Conservation (phyloP, 2,888 invertebrate species). For the Corbicula japonica region DNA sequence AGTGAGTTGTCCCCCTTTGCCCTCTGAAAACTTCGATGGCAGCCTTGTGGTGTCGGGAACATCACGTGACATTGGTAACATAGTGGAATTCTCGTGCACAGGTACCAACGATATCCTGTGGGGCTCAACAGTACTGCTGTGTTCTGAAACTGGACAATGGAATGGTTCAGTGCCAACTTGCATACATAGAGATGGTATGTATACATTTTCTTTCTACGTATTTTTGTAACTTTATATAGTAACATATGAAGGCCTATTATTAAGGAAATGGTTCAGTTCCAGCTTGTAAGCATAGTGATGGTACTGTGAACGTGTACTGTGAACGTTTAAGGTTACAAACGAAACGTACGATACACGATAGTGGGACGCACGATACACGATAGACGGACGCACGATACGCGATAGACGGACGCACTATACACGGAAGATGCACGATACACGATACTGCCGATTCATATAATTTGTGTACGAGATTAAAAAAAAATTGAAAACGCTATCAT, state of each 20-base stretch:
- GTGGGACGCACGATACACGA: too few relatives aligned
- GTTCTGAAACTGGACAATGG: constrained; percentile 27
- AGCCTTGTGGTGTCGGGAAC: constrained; percentile 15
- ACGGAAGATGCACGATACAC: too few relatives aligned
- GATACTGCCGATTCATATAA: too few relatives aligned
- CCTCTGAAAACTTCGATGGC: constrained; percentile 12
- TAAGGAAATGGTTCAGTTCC: neutral
- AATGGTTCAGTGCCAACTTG: constrained; percentile 38
- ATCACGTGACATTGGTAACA: constrained; percentile 26
- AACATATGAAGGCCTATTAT: neutral
- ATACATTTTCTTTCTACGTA: neutral
- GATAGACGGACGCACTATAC: too few relatives aligned
- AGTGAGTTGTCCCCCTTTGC: constrained; percentile 25
- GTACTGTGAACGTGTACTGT: neutral
- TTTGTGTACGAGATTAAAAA: too few relatives aligned
- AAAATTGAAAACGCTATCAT: too few relatives aligned
- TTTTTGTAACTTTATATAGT: neutral
- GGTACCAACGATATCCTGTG: constrained; percentile 12
- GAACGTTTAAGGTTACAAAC: neutral
- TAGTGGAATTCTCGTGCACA: constrained; percentile 37
- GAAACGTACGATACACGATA: too few relatives aligned
- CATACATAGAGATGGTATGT: constrained; percentile 16
- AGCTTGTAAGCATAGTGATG: neutral
- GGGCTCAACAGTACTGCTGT: constrained; percentile 29
- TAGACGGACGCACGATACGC: too few relatives aligned